Percentiles rank a stretch among this genome's conserved stretches.
Conservation (phyloP, 2,797 vertebrate genomes). For the Masticophis lateralis region DNA sequence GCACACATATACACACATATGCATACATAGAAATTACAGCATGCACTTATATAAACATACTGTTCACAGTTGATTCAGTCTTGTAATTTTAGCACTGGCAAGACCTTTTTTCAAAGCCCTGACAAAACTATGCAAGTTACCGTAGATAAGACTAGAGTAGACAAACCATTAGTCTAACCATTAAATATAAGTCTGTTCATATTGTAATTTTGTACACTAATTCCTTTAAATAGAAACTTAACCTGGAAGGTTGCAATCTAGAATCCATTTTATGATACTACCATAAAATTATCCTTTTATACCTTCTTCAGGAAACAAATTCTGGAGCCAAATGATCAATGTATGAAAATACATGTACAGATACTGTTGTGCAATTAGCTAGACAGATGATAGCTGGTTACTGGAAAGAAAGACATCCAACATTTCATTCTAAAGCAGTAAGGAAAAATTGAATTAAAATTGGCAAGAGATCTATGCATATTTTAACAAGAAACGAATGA, state of each 20-base stretch:
- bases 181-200: neutral
- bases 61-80: neutral
- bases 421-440: neutral
- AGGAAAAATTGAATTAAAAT: constrained; percentile 3
- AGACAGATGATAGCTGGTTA: neutral
- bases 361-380: neutral
- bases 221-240: neutral
- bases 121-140: neutral
- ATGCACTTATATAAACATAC: neutral
- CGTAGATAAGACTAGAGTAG: neutral
- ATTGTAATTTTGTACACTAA: neutral
- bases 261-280: neutral
- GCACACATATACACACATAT: no score
- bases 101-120: neutral
- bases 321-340: neutral
- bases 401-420: neutral
- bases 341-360: neutral
- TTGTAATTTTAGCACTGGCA: neutral
- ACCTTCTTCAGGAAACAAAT: neutral
- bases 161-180: neutral
- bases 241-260: neutral
- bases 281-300: neutral
- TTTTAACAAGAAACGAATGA: neutral
- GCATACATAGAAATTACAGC: neutral
- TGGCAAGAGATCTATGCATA: neutral